Base-by-base conservation (phyloP, 2,113 vertebrate genomes). In the Neolamprologus fasciatus region DNA sequence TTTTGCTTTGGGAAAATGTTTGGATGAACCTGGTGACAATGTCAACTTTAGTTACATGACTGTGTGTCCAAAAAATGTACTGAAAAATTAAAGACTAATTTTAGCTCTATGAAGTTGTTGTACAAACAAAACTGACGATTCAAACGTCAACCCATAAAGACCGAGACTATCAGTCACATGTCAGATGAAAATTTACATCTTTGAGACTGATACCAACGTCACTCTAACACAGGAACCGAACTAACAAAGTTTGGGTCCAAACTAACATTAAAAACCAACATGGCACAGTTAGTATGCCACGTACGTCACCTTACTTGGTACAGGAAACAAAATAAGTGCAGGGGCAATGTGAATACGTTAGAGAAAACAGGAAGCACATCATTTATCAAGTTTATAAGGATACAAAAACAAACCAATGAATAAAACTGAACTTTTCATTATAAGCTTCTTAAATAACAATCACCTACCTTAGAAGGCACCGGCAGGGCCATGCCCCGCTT, bases 391-490 rank as follows among this genome's bases (percentile, higher is more conserved):
- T 51, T 81, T 57, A 33, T 11, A 35, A 73, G 9, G 8, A 26
- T 28, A 54, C 13, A 42, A 54, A 31, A 35, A 8, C 17, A 3
- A 21, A 40, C 13, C 37, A 45, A 21, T 19, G 2, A 45, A 3
- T 31, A 28, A 50, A 12, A 19, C 7, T 8, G 6, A 11, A 11
- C 40, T 42, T 45, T 76, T 14, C 6, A 13, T 4, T 37, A 31
- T 79, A 80, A 31, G 13, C 7, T 23, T 19, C 10, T 26, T 57
- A 13, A 12, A 19, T 8, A 7, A 33, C 4, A 0, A 12, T 33
- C 19, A 63, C 95, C 33, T 92, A 96, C 96, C 95, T 95, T 91
- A 83, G 86, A 61, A 1, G 9, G 78, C 82, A 91, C 82, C 0
- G 93, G 89, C 73, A 94, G 87, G 71, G 91, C 83, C 90, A 93